Percentiles rank a stretch among this genome's conserved stretches.
Conservation (phyloP, 2,113 vertebrate species). For the Vombatus ursinus region DNA sequence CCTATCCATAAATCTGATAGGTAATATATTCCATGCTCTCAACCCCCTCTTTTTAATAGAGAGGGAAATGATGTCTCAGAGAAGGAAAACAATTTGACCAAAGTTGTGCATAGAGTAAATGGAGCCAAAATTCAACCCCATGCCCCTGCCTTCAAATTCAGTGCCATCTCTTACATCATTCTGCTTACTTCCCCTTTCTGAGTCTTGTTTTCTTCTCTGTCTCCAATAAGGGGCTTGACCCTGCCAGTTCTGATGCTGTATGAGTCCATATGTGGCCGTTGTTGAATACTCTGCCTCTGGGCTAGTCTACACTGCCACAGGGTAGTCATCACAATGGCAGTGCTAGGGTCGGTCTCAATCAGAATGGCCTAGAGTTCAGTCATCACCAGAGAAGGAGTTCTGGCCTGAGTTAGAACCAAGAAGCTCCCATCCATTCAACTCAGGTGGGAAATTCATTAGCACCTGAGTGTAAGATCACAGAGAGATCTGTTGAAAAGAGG, state of each 20-base stretch:
- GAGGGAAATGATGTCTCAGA: neutral
- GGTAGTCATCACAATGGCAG: neutral
- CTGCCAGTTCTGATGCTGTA: neutral
- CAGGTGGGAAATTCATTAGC: neutral
- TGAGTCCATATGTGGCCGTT: neutral
- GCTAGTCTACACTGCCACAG: neutral
- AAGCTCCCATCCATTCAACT: neutral
- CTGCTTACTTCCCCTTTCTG: neutral
- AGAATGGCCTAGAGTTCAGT: neutral
- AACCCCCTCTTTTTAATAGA: neutral
- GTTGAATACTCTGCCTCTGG: neutral
- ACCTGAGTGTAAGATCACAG: conserved; percentile 36
- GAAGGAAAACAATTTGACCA: neutral
- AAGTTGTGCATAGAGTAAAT: neutral
- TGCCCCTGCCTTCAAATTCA: neutral
- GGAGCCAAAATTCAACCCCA: neutral
- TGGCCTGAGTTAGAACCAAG: conserved; percentile 25
- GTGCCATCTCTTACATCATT: neutral
- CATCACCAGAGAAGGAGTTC: conserved; percentile 24
- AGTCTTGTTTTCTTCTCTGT: neutral
- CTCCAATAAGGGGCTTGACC: neutral
- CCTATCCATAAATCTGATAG: neutral
- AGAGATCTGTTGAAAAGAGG: conserved; percentile 12
- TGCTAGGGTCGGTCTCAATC: neutral
- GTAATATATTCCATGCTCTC: neutral